phyloP scores from a whole-genome alignment of 2,797 vertebrate species.

The Pseudochaenichthys georgianus region DNA sequence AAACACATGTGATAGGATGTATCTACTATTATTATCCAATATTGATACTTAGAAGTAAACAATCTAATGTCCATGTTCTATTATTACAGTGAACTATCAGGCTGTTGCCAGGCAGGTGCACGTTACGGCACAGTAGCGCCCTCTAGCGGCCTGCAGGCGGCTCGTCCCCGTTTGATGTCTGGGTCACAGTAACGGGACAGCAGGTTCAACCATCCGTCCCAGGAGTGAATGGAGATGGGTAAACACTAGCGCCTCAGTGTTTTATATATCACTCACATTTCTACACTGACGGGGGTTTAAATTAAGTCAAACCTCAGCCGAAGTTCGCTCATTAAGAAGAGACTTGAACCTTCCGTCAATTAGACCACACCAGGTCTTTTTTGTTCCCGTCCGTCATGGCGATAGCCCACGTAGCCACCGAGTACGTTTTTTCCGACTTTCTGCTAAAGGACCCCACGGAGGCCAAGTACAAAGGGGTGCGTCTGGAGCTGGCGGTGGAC shows the following conservation, averaged over 20 bases:
- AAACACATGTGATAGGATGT: no score
- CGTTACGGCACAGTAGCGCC: not conserved
- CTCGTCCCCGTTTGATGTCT: not conserved
- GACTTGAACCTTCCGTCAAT: constrained; percentile 12
- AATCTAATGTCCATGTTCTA: no score
- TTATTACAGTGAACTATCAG: not conserved
- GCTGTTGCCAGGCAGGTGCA: not conserved
- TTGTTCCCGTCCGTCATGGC: constrained; percentile 83
- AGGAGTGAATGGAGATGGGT: constrained; percentile 25
- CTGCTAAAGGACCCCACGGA: constrained; percentile 92
- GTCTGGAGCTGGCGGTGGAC: constrained; percentile 93
- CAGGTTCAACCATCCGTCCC: constrained; percentile 46
- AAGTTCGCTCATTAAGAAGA: constrained; percentile 15
- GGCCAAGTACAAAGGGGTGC: constrained; percentile 91
- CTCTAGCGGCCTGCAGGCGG: not conserved
- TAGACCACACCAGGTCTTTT: constrained; percentile 36
- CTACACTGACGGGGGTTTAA: not conserved
- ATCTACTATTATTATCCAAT: no score
- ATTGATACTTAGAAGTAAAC: no score
- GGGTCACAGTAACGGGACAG: constrained; percentile 44
- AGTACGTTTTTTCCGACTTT: constrained; percentile 97
- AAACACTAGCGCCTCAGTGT: constrained; percentile 26
- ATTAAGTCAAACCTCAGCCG: not conserved
- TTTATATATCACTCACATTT: not conserved
- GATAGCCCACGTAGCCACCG: constrained; percentile 94